Evolutionary conservation across 2,113 vertebrate genomes (phyloP), one percentile per base, ranked within the genome.

Genomic region (Rhineura floridana): DNA sequence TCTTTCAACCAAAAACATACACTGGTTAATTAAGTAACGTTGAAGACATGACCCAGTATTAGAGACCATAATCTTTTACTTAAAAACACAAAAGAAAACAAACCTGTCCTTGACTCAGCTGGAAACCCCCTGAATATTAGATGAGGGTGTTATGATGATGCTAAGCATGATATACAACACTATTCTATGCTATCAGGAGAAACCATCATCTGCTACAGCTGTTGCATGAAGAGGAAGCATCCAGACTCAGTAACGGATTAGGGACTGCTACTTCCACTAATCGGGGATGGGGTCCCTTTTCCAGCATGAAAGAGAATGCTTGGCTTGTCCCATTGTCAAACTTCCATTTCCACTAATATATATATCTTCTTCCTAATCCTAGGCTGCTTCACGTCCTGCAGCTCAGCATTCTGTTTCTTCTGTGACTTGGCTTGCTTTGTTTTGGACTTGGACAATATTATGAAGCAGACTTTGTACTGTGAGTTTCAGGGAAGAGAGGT

Each of bases 1-100:
- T 89, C 75, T 84, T 86, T 52, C 21, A 85, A 30, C 67, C 73
- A 63, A 70, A 12, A 88, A 17, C 17, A 52, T 76, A 65, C 79
- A 89, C 88, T 83, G 75, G 83, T 44, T 82, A 91, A 86, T 52
- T 0, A 19, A 88, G 65, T 83, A 13, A 52, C 12, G 25, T 17
- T 70, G 67, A 70, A 70, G 65, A n/a, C 30, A 17, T 76, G 4
- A 46, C 15, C 10, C 11, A 23, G 25, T n/a, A 44, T 48, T 33
- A 48, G 30, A 48, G 42, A 10, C 30, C 52, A 46, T n/a, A 28
- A 8, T 46, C 9, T 33, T 77, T 55, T 63, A 7, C 36, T 42
- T 12, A 33, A 21, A 33, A 44, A 76, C 6, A 21, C 5, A n/a
- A n/a, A n/a, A n/a, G n/a, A n/a, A n/a, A n/a, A n/a, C n/a, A n/a